Percentiles rank a stretch among this genome's conserved stretches.
phyloP scores from a whole-genome alignment of 1,140 invertebrate species.

The Aethina tumida region DNA sequence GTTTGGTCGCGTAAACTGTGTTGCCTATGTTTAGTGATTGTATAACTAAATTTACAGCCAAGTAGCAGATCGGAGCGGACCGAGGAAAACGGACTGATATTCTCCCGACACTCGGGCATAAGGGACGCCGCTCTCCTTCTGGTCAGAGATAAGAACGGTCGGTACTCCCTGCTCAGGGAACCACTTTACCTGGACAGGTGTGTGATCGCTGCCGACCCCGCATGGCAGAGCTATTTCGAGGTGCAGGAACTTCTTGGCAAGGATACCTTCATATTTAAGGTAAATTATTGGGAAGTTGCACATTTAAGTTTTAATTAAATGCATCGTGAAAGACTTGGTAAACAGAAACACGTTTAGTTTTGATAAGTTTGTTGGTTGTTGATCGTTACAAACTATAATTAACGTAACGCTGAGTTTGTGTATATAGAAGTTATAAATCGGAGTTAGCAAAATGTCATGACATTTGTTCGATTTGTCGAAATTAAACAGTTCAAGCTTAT shows the following conservation, averaged over 20 bases:
- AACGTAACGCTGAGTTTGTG: too few species aligned
- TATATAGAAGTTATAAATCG: too few species aligned
- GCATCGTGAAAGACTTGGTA: background rate
- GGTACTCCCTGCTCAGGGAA: conserved; percentile 77
- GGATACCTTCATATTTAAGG: conserved; percentile 92
- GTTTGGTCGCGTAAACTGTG: conserved; percentile 1
- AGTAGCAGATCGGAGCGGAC: conserved; percentile 18
- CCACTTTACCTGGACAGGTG: conserved; percentile 83
- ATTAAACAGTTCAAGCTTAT: too few species aligned
- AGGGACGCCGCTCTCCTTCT: conserved; percentile 79
- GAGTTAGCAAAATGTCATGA: too few species aligned
- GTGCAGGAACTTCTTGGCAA: conserved; percentile 87
- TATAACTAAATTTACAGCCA: background rate
- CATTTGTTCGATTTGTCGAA: too few species aligned
- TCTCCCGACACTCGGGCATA: conserved; percentile 57
- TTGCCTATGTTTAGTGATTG: too few species aligned
- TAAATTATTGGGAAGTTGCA: conserved; percentile 37
- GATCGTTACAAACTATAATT: too few species aligned
- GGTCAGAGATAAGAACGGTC: conserved; percentile 81
- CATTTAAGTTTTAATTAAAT: background rate
- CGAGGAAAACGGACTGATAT: conserved; percentile 39
- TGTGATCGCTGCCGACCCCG: conserved; percentile 77
- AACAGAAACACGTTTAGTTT: too few species aligned
- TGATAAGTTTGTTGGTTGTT: too few species aligned
- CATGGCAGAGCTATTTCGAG: conserved; percentile 88